These are phyloP conservation scores for Tokudaia tokunoshimensis DNA, from an alignment of 2,797 vertebrate species.

Conservation along the genomic window DNA sequence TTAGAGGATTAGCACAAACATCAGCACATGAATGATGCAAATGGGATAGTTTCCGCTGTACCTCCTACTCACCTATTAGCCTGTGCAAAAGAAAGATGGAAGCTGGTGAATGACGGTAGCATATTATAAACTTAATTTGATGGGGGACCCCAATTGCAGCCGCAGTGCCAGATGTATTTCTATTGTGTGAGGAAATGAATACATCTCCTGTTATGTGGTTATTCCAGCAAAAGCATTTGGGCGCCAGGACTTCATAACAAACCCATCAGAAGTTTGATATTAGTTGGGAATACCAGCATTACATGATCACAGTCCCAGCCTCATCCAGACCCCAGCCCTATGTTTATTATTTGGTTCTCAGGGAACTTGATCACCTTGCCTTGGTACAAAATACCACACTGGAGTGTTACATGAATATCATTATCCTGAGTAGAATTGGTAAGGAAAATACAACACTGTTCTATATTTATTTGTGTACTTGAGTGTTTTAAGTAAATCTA, in stretches of 20 bases:
- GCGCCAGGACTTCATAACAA: background rate
- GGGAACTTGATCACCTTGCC: background rate
- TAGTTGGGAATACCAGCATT: background rate
- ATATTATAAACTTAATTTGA: background rate
- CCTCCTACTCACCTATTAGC: background rate
- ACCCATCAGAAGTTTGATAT: background rate
- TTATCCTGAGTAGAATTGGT: background rate
- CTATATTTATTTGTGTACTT: background rate
- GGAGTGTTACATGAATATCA: background rate
- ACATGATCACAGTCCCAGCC: background rate
- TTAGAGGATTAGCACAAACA: background rate
- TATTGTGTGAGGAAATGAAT: background rate
- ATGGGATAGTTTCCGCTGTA: background rate
- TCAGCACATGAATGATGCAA: background rate
- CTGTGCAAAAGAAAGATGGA: background rate
- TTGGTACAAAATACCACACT: background rate
- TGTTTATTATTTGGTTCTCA: background rate
- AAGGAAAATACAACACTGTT: background rate
- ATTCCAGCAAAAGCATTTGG: background rate
- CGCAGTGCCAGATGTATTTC: background rate
- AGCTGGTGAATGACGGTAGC: background rate
- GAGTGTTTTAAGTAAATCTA: background rate
- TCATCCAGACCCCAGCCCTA: background rate
- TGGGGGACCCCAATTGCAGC: background rate
- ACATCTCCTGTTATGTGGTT: background rate